A percentile compares a stretch with the other conserved stretches of the same genome.
Conservation (phyloP, 2,888 invertebrate species). For the Pycnomerus fuliginosus region DNA sequence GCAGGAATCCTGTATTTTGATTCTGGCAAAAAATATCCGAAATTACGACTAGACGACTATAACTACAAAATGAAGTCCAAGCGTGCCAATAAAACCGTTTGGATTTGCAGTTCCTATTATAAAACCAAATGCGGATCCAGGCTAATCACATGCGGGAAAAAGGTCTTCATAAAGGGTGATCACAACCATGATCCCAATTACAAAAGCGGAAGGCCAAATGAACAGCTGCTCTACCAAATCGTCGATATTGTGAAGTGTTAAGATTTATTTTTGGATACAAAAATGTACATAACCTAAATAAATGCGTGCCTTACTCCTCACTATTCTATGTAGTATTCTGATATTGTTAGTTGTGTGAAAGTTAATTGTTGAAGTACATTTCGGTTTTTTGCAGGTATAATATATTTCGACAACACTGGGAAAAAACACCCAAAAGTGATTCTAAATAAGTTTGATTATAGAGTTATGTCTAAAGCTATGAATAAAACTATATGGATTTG, state of each 20-base stretch:
- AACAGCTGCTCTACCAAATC: no score
- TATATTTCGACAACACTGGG: slow-evolving; percentile 27
- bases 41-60: slow-evolving; percentile 30
- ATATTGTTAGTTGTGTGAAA: no score
- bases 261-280: no score
- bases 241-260: no score
- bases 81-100: slow-evolving; percentile 25
- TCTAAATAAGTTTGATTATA: slow-evolving; percentile 28
- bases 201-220: no score
- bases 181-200: slow-evolving; percentile 9
- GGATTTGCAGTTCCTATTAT: slow-evolving; percentile 32
- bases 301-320: no score
- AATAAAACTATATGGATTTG: slow-evolving; percentile 35
- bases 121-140: slow-evolving; percentile 27
- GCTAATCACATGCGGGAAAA: slow-evolving; percentile 22
- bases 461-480: slow-evolving; percentile 24
- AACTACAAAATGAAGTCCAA: slow-evolving; percentile 30
- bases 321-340: no score
- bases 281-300: no score
- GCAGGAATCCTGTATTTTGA: slow-evolving; percentile 30
- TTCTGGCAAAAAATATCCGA: slow-evolving; percentile 32
- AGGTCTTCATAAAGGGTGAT: slow-evolving; percentile 8
- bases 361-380: no score
- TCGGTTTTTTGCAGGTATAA: slow-evolving; percentile 26
- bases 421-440: slow-evolving; percentile 34